phyloP scores from a whole-genome alignment of 2,888 invertebrate species.

The Choristoneura rosaceana region DNA sequence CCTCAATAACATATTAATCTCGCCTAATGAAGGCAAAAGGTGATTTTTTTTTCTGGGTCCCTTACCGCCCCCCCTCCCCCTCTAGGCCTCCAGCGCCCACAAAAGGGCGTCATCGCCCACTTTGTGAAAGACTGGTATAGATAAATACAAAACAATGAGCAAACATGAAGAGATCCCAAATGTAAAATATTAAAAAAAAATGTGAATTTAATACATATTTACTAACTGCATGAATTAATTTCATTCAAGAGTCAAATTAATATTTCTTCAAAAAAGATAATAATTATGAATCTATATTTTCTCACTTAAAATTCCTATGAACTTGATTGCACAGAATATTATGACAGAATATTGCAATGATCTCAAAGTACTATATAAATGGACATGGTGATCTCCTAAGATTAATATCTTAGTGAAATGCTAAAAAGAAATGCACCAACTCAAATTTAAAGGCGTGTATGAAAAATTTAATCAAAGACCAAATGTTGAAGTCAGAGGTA shows the following conservation, averaged over 20 bases:
- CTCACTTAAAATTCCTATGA: neutral
- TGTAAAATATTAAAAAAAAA: neutral
- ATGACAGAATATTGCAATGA: neutral
- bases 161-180: neutral
- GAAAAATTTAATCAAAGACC: neutral
- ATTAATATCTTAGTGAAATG: neutral
- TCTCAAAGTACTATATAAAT: neutral
- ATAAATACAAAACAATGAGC: too few relatives aligned
- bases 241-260: too few relatives aligned
- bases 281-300: too few relatives aligned
- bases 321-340: neutral
- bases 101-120: too few relatives aligned
- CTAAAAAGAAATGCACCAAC: conserved; percentile 2
- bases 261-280: too few relatives aligned
- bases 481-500: neutral
- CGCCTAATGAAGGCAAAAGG: too few relatives aligned
- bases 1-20: too few relatives aligned
- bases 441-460: neutral
- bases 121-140: too few relatives aligned
- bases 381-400: neutral
- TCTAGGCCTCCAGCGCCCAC: too few relatives aligned
- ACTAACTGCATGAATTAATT: neutral
- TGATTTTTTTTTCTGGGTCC: too few relatives aligned
- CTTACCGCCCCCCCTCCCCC: too few relatives aligned
- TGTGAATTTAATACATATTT: neutral